Conservation (phyloP, 2,888 invertebrate genomes). For the Gonocerus acuteangulatus region DNA sequence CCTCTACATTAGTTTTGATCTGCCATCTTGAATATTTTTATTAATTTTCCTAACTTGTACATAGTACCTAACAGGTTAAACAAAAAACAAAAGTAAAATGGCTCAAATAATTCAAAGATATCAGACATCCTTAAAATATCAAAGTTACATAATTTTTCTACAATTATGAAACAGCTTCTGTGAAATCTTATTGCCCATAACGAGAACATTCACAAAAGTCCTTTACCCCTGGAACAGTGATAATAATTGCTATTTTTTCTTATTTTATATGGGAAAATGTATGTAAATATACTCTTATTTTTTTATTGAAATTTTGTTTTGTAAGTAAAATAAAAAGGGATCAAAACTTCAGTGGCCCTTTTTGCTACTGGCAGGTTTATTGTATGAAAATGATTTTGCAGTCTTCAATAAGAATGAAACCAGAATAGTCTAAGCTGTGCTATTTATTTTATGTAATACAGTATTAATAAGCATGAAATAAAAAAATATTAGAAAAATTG, state of each 20-base stretch:
- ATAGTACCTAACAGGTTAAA: no score
- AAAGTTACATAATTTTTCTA: neutral
- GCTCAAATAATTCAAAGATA: neutral
- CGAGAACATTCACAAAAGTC: neutral
- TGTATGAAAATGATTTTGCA: neutral
- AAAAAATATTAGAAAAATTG: conserved; percentile 7
- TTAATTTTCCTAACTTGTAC: no score
- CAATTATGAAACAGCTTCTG: neutral
- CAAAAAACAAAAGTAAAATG: no score
- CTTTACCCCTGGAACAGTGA: neutral
- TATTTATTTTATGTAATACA: conserved; percentile 27
- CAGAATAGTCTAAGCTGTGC: conserved; percentile 19
- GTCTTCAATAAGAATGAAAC: conserved; percentile 14
- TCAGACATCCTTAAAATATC: neutral
- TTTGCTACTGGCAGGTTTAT: conserved; percentile 10
- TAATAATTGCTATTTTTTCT: conserved; percentile 6
- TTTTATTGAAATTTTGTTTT: conserved; percentile 8
- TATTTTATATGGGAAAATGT: conserved; percentile 9
- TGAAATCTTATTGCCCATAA: neutral
- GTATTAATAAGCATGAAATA: conserved; percentile 24
- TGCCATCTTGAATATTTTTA: no score
- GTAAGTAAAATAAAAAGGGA: conserved; percentile 20
- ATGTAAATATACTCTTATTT: conserved; percentile 15
- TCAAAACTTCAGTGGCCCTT: conserved; percentile 13
- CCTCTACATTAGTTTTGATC: no score